These are phyloP conservation scores for Lophius americanus DNA, from an alignment of 2,797 vertebrate species.

Conservation along the genomic window DNA sequence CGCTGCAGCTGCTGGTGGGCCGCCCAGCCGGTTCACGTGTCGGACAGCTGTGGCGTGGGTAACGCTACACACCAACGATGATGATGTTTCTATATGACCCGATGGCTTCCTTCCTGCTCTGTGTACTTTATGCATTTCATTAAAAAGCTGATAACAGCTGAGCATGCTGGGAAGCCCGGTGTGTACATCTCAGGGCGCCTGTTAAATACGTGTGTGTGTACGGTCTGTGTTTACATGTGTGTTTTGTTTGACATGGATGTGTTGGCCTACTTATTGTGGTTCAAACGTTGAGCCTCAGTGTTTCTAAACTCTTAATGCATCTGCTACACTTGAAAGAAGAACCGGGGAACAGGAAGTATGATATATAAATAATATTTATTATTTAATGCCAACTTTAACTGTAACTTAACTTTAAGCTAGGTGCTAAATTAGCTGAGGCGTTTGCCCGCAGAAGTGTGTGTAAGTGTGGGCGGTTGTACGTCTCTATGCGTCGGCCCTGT, in stretches of 20 bases:
- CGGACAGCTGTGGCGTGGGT: neutral
- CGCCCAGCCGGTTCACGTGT: slow-evolving; percentile 11
- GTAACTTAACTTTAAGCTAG: too few species aligned
- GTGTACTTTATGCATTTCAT: neutral
- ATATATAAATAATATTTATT: too few species aligned
- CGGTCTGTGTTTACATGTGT: slow-evolving; percentile 4
- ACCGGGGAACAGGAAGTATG: neutral
- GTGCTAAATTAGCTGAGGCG: too few species aligned
- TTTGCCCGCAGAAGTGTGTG: too few species aligned
- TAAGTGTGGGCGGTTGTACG: too few species aligned
- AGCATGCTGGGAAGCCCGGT: neutral
- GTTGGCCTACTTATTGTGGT: slow-evolving; percentile 39
- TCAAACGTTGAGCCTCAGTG: slow-evolving; percentile 15
- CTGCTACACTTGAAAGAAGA: slow-evolving; percentile 20
- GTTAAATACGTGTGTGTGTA: slow-evolving; percentile 15
- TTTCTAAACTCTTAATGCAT: slow-evolving; percentile 46
- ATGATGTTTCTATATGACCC: slow-evolving; percentile 6
- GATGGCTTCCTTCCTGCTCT: neutral
- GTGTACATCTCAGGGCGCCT: slow-evolving; percentile 16
- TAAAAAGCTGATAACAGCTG: slow-evolving; percentile 15
- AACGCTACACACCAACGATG: slow-evolving; percentile 5
- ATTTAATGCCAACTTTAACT: too few species aligned
- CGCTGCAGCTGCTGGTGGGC: slow-evolving; percentile 16
- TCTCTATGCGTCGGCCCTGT: too few species aligned
- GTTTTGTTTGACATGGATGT: slow-evolving; percentile 30